Percentiles rank a stretch among this genome's conserved stretches.
Evolutionary conservation across 2,888 invertebrate species (phyloP).

Genomic region (Trachelus stipa): DNA sequence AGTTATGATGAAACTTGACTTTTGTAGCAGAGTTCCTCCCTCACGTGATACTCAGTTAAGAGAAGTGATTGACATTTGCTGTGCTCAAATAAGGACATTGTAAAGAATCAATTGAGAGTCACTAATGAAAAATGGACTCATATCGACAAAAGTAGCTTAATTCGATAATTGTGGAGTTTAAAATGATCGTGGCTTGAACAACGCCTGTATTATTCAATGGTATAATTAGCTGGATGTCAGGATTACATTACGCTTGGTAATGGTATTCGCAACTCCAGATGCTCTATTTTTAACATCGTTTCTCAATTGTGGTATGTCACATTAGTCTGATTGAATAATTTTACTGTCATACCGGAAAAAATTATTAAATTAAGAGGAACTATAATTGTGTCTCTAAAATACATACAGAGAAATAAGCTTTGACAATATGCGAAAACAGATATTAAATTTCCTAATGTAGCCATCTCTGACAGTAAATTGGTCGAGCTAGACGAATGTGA

Average conservation of each 20-base stretch:
- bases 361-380: background rate
- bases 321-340: background rate
- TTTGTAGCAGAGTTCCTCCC: background rate
- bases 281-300: background rate
- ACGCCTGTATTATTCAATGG: background rate
- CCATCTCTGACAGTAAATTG: background rate
- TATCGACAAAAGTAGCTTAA: background rate
- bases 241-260: background rate
- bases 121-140: background rate
- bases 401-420: background rate
- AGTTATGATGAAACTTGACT: constrained; percentile 3
- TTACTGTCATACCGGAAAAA: background rate
- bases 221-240: background rate
- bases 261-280: background rate
- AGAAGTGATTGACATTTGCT: background rate
- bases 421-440: background rate
- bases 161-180: background rate
- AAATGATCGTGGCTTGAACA: background rate
- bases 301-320: background rate
- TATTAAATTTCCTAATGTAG: background rate
- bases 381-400: background rate
- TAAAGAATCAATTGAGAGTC: background rate
- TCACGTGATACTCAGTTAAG: background rate
- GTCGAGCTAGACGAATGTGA: background rate
- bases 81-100: background rate